Percentiles rank a stretch among this genome's conserved stretches.
phyloP scores from a whole-genome alignment of 1,140 invertebrate genomes.

The Dermatophagoides farinae region DNA sequence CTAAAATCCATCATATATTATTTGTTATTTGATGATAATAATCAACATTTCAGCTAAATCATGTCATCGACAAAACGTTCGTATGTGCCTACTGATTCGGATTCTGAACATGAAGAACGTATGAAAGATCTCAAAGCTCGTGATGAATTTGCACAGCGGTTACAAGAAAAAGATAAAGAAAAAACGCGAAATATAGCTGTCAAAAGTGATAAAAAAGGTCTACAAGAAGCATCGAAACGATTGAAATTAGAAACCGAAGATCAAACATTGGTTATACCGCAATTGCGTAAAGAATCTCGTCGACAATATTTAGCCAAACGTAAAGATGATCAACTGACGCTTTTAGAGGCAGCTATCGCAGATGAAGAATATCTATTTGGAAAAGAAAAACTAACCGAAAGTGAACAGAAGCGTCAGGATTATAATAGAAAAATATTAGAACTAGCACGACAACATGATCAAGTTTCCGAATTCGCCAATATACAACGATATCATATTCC shows the following conservation, averaged over 20 bases:
- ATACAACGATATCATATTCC: constrained; percentile 86
- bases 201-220: constrained; percentile 45
- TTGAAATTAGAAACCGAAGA: constrained; percentile 60
- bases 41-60: too few relatives aligned
- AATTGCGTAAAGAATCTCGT: constrained; percentile 68
- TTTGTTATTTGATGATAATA: too few relatives aligned
- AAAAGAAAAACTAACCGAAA: constrained; percentile 57
- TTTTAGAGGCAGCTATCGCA: constrained; percentile 78
- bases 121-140: constrained; percentile 64
- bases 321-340: constrained; percentile 86
- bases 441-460: constrained; percentile 85
- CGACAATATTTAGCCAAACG: constrained; percentile 83
- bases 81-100: not conserved
- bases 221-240: constrained; percentile 76
- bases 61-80: too few relatives aligned
- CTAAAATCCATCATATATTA: too few relatives aligned
- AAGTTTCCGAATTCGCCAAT: constrained; percentile 70
- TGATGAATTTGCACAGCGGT: constrained; percentile 74
- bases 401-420: constrained; percentile 57
- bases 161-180: constrained; percentile 73
- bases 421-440: constrained; percentile 77
- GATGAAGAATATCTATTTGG: constrained; percentile 93
- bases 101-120: constrained; percentile 30
- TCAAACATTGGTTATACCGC: constrained; percentile 61
- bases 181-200: constrained; percentile 61